A percentile compares a stretch with the other conserved stretches of the same genome.
Evolutionary conservation across 2,888 invertebrate species (phyloP).

Genomic region (Ormia ochracea): DNA sequence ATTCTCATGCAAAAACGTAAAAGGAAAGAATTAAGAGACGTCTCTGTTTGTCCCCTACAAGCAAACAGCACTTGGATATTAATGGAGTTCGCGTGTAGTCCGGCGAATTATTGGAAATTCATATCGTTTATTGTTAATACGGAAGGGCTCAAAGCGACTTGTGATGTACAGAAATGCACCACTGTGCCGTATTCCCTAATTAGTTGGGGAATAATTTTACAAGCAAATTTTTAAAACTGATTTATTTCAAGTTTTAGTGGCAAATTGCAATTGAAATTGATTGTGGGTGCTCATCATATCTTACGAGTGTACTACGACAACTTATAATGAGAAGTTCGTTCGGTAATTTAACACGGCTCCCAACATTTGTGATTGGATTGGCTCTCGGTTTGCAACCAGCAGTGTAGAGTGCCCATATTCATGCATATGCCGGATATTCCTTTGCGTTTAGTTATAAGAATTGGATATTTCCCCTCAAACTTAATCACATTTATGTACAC

Average conservation of each 20-base stretch:
- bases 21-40: conserved; percentile 21
- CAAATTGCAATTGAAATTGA: no score
- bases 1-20: conserved; percentile 41
- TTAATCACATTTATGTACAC: conserved; percentile 62
- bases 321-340: no score
- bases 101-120: background rate
- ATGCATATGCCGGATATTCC: background rate
- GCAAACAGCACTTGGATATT: conserved; percentile 31
- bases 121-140: background rate
- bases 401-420: background rate
- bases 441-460: conserved; percentile 52
- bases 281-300: no score
- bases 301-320: no score
- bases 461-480: conserved; percentile 58
- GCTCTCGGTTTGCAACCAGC: background rate
- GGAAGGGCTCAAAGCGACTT: no score
- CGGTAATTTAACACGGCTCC: no score
- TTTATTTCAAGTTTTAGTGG: no score
- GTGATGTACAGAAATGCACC: no score
- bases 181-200: no score
- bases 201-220: no score
- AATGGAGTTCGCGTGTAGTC: conserved; percentile 9
- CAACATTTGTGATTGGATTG: no score
- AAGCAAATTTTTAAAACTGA: no score
- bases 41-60: conserved; percentile 50